Evolutionary conservation across 2,888 invertebrate species (phyloP).

Genomic region (Spatulosminthurus flaviceps): DNA sequence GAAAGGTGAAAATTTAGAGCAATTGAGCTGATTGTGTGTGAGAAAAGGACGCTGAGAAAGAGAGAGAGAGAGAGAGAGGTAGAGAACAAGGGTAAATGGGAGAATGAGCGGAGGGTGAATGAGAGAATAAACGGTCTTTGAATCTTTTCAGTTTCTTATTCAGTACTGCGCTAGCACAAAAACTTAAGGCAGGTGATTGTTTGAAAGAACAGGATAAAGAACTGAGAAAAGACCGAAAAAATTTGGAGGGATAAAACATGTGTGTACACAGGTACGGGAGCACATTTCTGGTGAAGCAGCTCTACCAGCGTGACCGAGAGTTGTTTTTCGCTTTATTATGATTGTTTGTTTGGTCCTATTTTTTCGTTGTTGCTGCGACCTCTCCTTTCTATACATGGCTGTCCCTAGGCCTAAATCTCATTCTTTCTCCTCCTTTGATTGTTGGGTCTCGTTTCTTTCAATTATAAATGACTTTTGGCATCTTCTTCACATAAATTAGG

Average conservation of each 20-base stretch:
- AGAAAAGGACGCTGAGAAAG: not conserved
- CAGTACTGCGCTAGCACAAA: not conserved
- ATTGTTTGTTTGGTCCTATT: slow-evolving; percentile 4
- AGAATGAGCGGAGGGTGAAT: not conserved
- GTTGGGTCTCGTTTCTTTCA: not conserved
- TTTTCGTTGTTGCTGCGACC: not conserved
- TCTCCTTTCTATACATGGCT: not conserved
- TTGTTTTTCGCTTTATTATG: slow-evolving; percentile 23
- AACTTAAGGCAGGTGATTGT: not conserved
- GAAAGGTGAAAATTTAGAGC: slow-evolving; percentile 14
- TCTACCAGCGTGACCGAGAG: not conserved
- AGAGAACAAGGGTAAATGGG: no score
- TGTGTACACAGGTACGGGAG: not conserved
- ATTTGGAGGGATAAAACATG: not conserved
- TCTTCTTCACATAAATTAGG: slow-evolving; percentile 22
- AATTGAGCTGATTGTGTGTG: not conserved
- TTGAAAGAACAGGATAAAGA: not conserved
- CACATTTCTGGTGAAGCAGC: not conserved
- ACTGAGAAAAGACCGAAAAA: not conserved
- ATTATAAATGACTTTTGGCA: slow-evolving; percentile 10
- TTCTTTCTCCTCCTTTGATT: not conserved
- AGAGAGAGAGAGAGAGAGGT: not conserved
- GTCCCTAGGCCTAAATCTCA: not conserved
- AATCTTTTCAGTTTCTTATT: slow-evolving; percentile 15
- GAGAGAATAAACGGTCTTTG: slow-evolving; percentile 5